phyloP scores from a whole-genome alignment of 2,113 vertebrate species.

The Bostrychus sinensis region DNA sequence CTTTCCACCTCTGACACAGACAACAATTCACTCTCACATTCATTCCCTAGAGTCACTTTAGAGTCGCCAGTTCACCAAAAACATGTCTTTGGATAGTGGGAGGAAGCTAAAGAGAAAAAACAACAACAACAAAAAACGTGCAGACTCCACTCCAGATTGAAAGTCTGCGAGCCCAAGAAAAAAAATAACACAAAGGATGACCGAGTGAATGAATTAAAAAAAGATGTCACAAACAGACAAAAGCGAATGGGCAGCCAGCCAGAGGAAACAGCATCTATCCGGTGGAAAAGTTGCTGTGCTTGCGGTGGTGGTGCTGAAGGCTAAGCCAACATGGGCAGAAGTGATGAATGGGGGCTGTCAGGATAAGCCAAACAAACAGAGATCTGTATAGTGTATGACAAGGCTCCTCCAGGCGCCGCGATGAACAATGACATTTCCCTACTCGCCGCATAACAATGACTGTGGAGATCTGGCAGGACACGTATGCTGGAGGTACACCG shows the following conservation, averaged over 20 bases:
- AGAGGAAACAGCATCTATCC: conserved; percentile 47
- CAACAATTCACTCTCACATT: too few relatives aligned
- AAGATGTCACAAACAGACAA: conserved; percentile 27
- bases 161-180: neutral
- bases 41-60: too few relatives aligned
- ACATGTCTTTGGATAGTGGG: too few relatives aligned
- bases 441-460: conserved; percentile 22
- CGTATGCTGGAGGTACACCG: conserved; percentile 40
- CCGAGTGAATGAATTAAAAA: conserved; percentile 29
- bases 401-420: conserved; percentile 39
- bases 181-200: conserved; percentile 8
- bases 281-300: conserved; percentile 46
- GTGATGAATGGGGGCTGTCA: conserved; percentile 70
- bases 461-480: conserved; percentile 43
- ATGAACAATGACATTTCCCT: conserved; percentile 55
- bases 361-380: conserved; percentile 68
- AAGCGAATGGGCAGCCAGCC: conserved; percentile 38
- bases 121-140: too few relatives aligned
- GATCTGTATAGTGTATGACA: conserved; percentile 59
- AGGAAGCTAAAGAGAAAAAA: too few relatives aligned
- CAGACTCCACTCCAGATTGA: conserved; percentile 1
- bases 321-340: conserved; percentile 52
- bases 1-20: too few relatives aligned
- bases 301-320: conserved; percentile 46
- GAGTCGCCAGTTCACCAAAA: too few relatives aligned